Percentiles rank a stretch among this genome's conserved stretches.
Conservation (phyloP, 2,888 invertebrate genomes). For the Scaptomyza flava region DNA sequence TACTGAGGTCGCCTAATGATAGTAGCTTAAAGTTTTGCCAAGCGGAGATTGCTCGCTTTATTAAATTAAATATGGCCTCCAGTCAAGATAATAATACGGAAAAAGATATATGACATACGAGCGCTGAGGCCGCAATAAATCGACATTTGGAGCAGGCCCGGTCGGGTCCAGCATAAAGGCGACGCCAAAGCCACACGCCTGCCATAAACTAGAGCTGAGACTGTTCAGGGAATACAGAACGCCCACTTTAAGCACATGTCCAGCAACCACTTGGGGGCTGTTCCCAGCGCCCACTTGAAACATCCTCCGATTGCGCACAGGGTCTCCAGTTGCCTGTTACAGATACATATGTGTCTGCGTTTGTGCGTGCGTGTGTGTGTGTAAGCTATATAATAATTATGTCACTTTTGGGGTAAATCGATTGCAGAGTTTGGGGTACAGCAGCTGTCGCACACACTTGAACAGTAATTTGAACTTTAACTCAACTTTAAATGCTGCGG, state of each 20-base stretch:
- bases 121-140: slow-evolving; percentile 57
- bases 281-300: slow-evolving; percentile 31
- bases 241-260: slow-evolving; percentile 55
- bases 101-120: slow-evolving; percentile 49
- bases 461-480: slow-evolving; percentile 76
- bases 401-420: slow-evolving; percentile 71
- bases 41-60: slow-evolving; percentile 53
- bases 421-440: slow-evolving; percentile 31
- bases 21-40: slow-evolving; percentile 66
- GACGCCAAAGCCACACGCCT: slow-evolving; percentile 48
- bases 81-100: slow-evolving; percentile 12
- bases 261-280: slow-evolving; percentile 59
- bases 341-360: slow-evolving; percentile 1
- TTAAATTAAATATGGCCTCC: slow-evolving; percentile 63
- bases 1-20: slow-evolving; percentile 61
- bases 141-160: slow-evolving; percentile 24
- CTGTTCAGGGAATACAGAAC: slow-evolving; percentile 27
- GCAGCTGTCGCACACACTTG: slow-evolving; percentile 60
- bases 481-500: slow-evolving; percentile 66
- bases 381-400: slow-evolving; percentile 69
- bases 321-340: slow-evolving; percentile 34
- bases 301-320: slow-evolving; percentile 35
- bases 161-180: slow-evolving; percentile 12
- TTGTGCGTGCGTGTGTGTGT: slow-evolving; percentile 16
- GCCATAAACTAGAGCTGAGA: slow-evolving; percentile 59